phyloP scores from a whole-genome alignment of 2,888 invertebrate genomes.

The Perithous albicinctus region DNA sequence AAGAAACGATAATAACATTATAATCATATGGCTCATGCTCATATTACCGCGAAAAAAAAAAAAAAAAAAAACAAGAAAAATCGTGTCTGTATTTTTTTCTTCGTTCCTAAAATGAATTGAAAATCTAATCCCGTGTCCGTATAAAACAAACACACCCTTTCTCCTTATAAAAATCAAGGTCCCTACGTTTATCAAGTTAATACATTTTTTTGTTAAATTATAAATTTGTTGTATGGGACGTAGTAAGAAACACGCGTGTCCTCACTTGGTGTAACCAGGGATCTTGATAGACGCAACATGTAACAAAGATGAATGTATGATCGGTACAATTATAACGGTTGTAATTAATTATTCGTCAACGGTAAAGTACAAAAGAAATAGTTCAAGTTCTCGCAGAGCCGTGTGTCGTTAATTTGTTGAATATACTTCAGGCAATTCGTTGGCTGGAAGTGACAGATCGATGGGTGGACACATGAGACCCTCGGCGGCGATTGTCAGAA shows the following conservation, averaged over 20 bases:
- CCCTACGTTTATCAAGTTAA: too few relatives aligned
- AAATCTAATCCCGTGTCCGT: too few relatives aligned
- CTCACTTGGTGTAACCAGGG: too few relatives aligned
- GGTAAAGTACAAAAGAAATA: conserved; percentile 16
- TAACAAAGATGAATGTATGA: neutral
- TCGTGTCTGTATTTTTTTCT: neutral
- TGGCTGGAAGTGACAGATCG: conserved; percentile 89
- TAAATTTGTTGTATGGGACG: too few relatives aligned
- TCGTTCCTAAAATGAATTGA: neutral
- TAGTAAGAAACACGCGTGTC: too few relatives aligned
- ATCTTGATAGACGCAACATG: too few relatives aligned
- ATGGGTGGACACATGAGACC: conserved; percentile 86
- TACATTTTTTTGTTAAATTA: too few relatives aligned
- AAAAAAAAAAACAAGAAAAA: too few relatives aligned
- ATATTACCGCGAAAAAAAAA: neutral
- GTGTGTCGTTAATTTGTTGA: neutral
- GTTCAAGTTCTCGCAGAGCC: too few relatives aligned
- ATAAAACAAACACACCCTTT: too few relatives aligned
- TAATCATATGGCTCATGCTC: neutral
- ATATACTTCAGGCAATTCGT: conserved; percentile 89
- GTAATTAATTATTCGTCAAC: neutral
- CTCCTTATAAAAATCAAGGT: too few relatives aligned
- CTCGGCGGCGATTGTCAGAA: conserved; percentile 86
- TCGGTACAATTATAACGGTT: neutral
- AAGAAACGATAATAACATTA: neutral